Evolutionary conservation across 2,113 vertebrate genomes (phyloP), one percentile per base, ranked within the genome.

Genomic region (Catagonus wagneri): DNA sequence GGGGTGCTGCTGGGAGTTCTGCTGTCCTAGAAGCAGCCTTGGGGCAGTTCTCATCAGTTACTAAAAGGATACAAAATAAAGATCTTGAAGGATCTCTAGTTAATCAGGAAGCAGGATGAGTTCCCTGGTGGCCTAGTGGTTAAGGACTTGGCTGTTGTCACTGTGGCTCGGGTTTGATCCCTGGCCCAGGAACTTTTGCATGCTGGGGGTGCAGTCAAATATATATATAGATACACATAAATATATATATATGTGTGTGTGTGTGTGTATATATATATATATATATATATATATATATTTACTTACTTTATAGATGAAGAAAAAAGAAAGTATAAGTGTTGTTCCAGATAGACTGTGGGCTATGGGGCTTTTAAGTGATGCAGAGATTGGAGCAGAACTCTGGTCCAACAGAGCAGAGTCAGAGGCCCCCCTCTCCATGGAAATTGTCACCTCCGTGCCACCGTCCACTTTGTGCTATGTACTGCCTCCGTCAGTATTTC

Each of bases 61-160:
- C 88, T 85, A 63, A 95, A 71, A 94, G 50, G 60, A 27, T 56
- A 32, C n/a, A 80, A 87, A 89, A 85, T 88, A 66, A 76, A 88
- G n/a, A 89, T 79, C 68, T 89, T 0, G 0, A 71, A 72, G 34
- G 36, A 44, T 85, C 76, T 44, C 8, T 68, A 54, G 72, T 69
- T 76, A 72, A 39, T 75, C 66, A 87, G 56, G 87, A 91, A 74
- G 32, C 54, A 54, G 27, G 34, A 56, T 1, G 44, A 44, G 44
- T 44, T 8, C 44, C 44, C 44, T 44, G 44, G 44, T 44, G 44
- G 44, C 44, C 44, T 44, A 4, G 44, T 44, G 44, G 44, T 44
- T 44, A 44, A 44, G 44, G 44, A 44, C 44, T 44, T 44, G 44
- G 44, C 44, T 44, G 8, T 44, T 44, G 44, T 44, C 44, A 44